Percentiles rank a stretch among this genome's conserved stretches.
phyloP scores from a whole-genome alignment of 2,113 vertebrate genomes.

The Strix aluco region DNA sequence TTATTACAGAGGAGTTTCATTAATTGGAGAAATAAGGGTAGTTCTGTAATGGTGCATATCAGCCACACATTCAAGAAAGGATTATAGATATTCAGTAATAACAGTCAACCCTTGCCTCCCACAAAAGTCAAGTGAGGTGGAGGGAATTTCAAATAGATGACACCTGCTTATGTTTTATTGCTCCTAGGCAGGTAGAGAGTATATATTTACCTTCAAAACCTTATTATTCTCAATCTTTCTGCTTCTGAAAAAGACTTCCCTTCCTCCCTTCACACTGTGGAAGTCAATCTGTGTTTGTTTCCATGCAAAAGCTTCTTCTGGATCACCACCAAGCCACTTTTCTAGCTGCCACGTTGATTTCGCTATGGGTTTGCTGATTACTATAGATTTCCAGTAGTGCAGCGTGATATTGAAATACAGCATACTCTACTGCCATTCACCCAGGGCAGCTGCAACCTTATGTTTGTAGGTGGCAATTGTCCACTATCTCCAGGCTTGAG shows the following conservation, averaged over 20 bases:
- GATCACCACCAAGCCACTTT: neutral
- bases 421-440: neutral
- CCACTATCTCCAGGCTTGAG: neutral
- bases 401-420: neutral
- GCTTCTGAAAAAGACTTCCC: neutral
- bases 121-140: neutral
- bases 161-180: neutral
- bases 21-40: neutral
- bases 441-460: neutral
- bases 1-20: neutral
- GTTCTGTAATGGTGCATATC: neutral
- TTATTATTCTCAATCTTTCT: neutral
- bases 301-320: neutral
- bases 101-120: neutral
- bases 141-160: neutral
- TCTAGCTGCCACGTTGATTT: neutral
- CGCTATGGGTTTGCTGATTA: neutral
- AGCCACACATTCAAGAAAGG: neutral
- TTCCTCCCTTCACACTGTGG: neutral
- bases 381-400: neutral
- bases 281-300: neutral
- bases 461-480: accelerated
- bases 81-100: neutral
- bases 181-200: neutral
- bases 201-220: neutral